Base-by-base conservation (phyloP, 2,797 vertebrate genomes). In the Phoxinus dragarum region DNA sequence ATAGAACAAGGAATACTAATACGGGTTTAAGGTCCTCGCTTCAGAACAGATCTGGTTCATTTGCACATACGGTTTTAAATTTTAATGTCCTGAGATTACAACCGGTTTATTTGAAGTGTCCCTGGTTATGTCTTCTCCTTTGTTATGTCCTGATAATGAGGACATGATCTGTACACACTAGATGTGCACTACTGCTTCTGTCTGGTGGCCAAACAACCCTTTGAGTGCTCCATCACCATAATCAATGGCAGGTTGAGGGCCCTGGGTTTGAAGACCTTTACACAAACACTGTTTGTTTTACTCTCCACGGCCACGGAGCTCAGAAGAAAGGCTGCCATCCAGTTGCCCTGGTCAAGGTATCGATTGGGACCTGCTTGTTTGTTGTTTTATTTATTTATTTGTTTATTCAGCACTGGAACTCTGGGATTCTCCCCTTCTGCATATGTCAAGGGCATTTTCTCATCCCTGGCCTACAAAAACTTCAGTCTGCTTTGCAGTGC, bases 231-330 rank as follows among this genome's bases (percentile, higher is more conserved):
- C 84, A 90, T 90, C 87, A 88, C 83, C 89, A 91, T 90, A 92
- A 91, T 92, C 91, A 78, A 91, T 91, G 83, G 44, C 92, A 88
- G 89, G 89, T 89, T 86, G 84, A 88, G 86, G 38, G 34, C 85
- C n/a, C n/a, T 74, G 89, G 86, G 77, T 86, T 85, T 86, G 71
- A 85, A 83, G 89, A 86, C 90, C 88, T 89, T 91, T 91, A 86
- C 88, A 87, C 89, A 83, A 89, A 87, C 84, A 80, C 72, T 81
- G 88, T 91, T 91, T 91, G 87, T 89, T 89, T 89, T 87, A 86
- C 71, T 86, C 80, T 84, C 66, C 40, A 61, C 40, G 54, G 81
- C 84, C 59, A 36, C 76, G 5, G 86, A 42, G 49, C 88, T 84
- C 74, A 85, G 80, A 87, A 85, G 79, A 88, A 87, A 83, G 69